Conservation (phyloP, 2,797 vertebrate species). For the Coregonus suidteri region DNA sequence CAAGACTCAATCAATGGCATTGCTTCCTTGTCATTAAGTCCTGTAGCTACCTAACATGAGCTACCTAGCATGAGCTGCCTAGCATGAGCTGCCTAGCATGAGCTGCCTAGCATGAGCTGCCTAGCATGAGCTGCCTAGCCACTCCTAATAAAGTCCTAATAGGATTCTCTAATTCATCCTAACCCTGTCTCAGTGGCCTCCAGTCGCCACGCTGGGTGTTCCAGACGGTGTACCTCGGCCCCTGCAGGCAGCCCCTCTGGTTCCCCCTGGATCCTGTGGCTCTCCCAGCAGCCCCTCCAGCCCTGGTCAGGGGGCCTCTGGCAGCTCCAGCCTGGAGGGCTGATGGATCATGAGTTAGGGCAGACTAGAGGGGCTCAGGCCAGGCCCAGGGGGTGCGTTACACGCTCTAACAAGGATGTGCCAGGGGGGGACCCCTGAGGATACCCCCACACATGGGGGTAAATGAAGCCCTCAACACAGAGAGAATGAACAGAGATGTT, state of each 20-base stretch:
- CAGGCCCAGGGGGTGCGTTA: constrained; percentile 32
- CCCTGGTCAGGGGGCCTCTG: constrained; percentile 53
- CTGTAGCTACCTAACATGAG: neutral
- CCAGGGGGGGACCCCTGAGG: constrained; percentile 37
- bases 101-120: no score
- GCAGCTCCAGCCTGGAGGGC: constrained; percentile 52
- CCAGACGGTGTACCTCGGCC: constrained; percentile 69
- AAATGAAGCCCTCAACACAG: constrained; percentile 5
- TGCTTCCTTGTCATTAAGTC: neutral
- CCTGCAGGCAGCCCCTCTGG: constrained; percentile 9
- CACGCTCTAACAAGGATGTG: constrained; percentile 44
- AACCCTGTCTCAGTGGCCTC: constrained; percentile 62
- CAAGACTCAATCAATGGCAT: neutral
- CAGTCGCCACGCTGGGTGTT: constrained; percentile 69
- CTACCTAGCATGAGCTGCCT: no score
- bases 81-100: no score
- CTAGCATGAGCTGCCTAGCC: constrained; percentile 8
- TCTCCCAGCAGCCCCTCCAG: constrained; percentile 34
- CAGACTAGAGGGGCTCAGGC: constrained; percentile 44
- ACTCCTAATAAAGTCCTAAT: constrained; percentile 51
- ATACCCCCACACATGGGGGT: constrained; percentile 5
- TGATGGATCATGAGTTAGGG: constrained; percentile 40
- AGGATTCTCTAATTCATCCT: constrained; percentile 64
- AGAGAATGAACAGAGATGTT: constrained; percentile 16
- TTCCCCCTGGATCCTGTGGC: constrained; percentile 40